phyloP scores from a whole-genome alignment of 2,888 invertebrate genomes.

The Calameuta idolon region DNA sequence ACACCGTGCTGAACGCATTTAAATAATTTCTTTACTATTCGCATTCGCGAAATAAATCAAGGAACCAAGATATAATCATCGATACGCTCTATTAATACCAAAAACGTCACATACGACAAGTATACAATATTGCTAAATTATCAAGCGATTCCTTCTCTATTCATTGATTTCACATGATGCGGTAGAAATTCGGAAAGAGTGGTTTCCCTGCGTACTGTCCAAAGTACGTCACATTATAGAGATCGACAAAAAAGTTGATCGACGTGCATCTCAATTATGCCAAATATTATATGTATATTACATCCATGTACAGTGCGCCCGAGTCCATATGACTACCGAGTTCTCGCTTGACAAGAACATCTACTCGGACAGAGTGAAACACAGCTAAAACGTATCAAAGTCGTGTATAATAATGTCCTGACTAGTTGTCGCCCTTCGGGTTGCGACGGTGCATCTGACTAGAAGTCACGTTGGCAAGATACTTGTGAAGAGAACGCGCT shows the following conservation, averaged over 20 bases:
- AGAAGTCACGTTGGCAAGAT: conserved; percentile 34
- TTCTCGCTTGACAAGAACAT: not conserved
- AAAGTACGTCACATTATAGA: not conserved
- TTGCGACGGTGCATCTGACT: conserved; percentile 33
- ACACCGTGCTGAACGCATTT: not conserved
- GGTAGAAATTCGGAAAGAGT: not conserved
- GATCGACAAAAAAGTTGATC: not conserved
- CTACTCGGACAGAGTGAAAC: not conserved
- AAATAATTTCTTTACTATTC: not conserved
- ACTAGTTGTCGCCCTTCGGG: conserved; percentile 34
- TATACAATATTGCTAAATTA: not conserved
- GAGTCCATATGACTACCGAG: not conserved
- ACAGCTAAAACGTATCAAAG: not conserved
- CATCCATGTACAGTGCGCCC: not conserved
- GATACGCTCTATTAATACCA: not conserved
- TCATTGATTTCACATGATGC: not conserved
- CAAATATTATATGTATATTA: not conserved
- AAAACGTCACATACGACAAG: not conserved
- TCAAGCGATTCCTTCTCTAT: not conserved
- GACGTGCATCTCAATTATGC: not conserved
- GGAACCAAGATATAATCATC: not conserved
- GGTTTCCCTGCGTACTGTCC: not conserved
- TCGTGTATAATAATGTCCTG: conserved; percentile 15
- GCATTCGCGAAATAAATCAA: not conserved
- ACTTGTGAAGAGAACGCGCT: conserved; percentile 35